Evolutionary conservation across 2,113 vertebrate species (phyloP), one percentile per base, ranked within the genome.

Genomic region (Laticauda colubrina): DNA sequence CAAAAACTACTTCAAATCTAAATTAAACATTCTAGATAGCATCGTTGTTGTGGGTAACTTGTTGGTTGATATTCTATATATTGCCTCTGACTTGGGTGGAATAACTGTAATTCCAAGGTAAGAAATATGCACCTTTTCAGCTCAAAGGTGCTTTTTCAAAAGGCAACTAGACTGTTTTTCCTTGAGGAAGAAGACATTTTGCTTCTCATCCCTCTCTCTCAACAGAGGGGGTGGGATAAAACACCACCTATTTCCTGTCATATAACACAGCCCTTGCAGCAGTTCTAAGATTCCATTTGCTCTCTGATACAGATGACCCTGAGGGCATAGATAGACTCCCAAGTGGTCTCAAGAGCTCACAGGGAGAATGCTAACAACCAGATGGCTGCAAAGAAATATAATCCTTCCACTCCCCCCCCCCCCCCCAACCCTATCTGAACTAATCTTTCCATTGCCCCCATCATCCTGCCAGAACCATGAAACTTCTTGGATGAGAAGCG

Each of bases 1-100:
- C 90, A 96, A 87, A n/a, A 96, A 95, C 0, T 99, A 99, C 96
- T 99, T 99, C 97, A 96, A 61, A 93, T 98, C 98, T 59, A 97
- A 96, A 93, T 92, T 99, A 94, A 99, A 99, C 96, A 97, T 98
- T 94, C 75, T 98, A 54, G 98, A 99, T 85, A 98, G 98, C 0
- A 92, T 97, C 26, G 97, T 99, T 91, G 98, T 99, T 45, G 96
- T 97, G 1, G 26, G 98, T 92, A 99, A 98, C 0, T 94, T 99
- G 92, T 69, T 98, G 81, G 94, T 99, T 94, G 97, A 98, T 69
- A 96, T 98, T 95, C 90, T 96, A 0, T 99, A 98, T 92, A 95
- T 97, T 75, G 97, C 98, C 93, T 96, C 96, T 55, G 98, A 98
- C 90, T 56, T 98, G 88, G 95, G 96, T 12, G 97, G 97, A 90